A percentile compares a stretch with the other conserved stretches of the same genome.
phyloP scores from a whole-genome alignment of 2,797 vertebrate species.

The Falco rusticolus region DNA sequence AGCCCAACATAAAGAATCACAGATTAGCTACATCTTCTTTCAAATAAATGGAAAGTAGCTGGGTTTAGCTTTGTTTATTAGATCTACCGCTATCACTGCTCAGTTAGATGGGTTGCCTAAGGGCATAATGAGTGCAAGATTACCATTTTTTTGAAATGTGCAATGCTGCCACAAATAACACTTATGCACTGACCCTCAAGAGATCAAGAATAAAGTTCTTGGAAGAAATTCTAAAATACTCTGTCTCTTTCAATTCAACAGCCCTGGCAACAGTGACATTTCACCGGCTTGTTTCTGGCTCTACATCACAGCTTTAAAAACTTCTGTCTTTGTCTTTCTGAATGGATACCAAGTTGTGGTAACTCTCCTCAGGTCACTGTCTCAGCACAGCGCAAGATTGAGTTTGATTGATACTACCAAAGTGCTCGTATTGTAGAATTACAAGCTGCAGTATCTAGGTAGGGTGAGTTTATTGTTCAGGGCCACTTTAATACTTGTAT shows the following conservation, averaged over 20 bases:
- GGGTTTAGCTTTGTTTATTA: conserved; percentile 36
- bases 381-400: not conserved
- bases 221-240: conserved; percentile 1
- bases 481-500: not conserved
- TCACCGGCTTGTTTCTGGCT: not conserved
- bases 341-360: not conserved
- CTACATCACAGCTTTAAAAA: not conserved
- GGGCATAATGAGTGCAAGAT: conserved; percentile 4
- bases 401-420: not conserved
- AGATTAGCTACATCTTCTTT: conserved; percentile 41
- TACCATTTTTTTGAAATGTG: conserved; percentile 13
- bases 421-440: not conserved
- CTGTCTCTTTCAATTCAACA: not conserved
- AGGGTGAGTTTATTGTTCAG: not conserved
- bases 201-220: not conserved
- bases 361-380: not conserved
- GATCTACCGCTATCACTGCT: conserved; percentile 5
- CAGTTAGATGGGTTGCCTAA: not conserved
- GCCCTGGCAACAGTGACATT: not conserved
- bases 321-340: not conserved
- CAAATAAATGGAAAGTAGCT: conserved; percentile 31
- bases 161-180: not conserved
- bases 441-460: accelerated
- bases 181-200: not conserved
- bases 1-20: conserved; percentile 43